Evolutionary conservation across 2,113 vertebrate species (phyloP).

Genomic region (Paralichthys olivaceus): DNA sequence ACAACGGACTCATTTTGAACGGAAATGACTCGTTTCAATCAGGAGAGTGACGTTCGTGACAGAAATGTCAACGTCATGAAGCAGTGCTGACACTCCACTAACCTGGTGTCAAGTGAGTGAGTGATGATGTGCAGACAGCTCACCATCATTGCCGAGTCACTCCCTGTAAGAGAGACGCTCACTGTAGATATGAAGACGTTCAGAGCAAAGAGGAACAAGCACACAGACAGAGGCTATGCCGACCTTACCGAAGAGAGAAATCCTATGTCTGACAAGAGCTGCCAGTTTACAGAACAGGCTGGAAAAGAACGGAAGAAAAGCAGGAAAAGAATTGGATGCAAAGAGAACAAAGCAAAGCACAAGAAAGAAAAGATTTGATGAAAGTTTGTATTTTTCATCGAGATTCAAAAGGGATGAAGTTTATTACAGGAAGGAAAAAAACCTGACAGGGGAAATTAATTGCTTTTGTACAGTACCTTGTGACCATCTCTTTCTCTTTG

Average conservation of each 20-base stretch:
- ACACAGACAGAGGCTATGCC: constrained; percentile 17
- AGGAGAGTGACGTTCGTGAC: too few species aligned
- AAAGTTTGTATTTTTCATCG: background rate
- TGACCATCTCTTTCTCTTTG: constrained; percentile 98
- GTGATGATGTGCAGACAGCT: constrained; percentile 96
- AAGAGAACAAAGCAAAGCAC: constrained; percentile 31
- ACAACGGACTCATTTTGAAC: too few species aligned
- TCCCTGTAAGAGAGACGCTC: constrained; percentile 83
- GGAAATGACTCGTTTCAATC: too few species aligned
- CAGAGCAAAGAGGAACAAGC: constrained; percentile 5
- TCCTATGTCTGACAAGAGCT: constrained; percentile 98
- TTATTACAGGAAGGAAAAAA: background rate
- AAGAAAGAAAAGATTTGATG: constrained; percentile 11
- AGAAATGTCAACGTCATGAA: background rate
- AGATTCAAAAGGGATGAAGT: background rate
- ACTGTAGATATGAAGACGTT: constrained; percentile 5
- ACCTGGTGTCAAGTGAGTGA: constrained; percentile 92
- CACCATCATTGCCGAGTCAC: constrained; percentile 94
- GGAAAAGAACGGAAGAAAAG: constrained; percentile 64
- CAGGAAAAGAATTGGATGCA: constrained; percentile 40
- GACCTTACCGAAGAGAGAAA: constrained; percentile 97
- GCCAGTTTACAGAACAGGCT: constrained; percentile 99
- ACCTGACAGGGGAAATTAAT: background rate
- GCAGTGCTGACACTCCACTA: background rate
- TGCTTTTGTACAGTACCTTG: constrained; percentile 83